Evolutionary conservation across 37 sponge, comb jelly and placozoan species (phyloP).

Genomic region (Theonella swinhoei): DNA sequence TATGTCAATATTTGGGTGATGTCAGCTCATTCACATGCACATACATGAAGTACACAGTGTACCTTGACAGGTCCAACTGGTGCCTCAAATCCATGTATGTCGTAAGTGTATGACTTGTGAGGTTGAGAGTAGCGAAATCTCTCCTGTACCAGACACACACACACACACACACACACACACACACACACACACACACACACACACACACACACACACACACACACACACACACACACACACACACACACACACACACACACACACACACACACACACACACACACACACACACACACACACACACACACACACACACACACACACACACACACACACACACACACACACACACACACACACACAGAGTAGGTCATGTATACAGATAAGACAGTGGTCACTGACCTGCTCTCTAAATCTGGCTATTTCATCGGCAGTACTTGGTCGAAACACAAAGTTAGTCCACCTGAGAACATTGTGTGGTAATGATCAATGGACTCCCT

Average conservation of each 20-base stretch:
- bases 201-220: not conserved
- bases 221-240: too few relatives aligned
- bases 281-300: too few relatives aligned
- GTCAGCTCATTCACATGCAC: too few relatives aligned
- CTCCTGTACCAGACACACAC: conserved; percentile 52
- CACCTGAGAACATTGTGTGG: conserved; percentile 39
- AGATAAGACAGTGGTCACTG: not conserved
- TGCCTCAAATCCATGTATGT: conserved; percentile 66
- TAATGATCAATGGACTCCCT: too few relatives aligned
- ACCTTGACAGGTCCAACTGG: conserved; percentile 92
- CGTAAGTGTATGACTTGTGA: conserved; percentile 80
- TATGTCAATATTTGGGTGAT: not conserved
- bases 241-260: too few relatives aligned
- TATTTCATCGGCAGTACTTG: conserved; percentile 16
- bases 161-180: not conserved
- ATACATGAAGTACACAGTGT: too few relatives aligned
- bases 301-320: too few relatives aligned
- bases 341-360: too few relatives aligned
- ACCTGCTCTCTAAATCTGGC: conserved; percentile 40
- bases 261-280: too few relatives aligned
- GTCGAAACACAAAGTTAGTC: conserved; percentile 16
- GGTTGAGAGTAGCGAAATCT: conserved; percentile 65
- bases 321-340: too few relatives aligned
- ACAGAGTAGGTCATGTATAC: too few relatives aligned
- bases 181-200: not conserved